These are phyloP conservation scores for Tanaodytes sp. DNA, from an alignment of 2,888 invertebrate species.

Conservation along the genomic window DNA sequence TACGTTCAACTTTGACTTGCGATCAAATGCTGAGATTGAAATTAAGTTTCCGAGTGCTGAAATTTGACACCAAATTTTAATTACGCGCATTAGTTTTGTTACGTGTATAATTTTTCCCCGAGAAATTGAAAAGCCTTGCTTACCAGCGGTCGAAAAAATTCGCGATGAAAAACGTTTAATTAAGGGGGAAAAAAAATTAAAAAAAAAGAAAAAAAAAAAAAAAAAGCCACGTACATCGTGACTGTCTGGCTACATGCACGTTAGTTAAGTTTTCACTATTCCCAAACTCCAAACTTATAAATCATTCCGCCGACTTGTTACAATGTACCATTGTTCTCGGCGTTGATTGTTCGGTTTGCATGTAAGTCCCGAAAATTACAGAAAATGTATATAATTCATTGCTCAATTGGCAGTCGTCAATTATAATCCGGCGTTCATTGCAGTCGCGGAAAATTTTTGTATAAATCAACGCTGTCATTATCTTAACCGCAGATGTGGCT, in stretches of 20 bases:
- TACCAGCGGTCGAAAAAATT: no score
- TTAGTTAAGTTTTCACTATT: slow-evolving; percentile 41
- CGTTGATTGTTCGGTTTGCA: slow-evolving; percentile 32
- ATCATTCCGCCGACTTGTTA: slow-evolving; percentile 32
- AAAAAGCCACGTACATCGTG: slow-evolving; percentile 25
- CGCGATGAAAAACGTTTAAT: no score
- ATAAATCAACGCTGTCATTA: slow-evolving; percentile 29
- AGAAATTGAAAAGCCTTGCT: no score
- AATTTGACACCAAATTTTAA: no score
- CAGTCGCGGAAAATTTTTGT: slow-evolving; percentile 25
- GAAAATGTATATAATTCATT: slow-evolving; percentile 40
- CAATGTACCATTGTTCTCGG: slow-evolving; percentile 43
- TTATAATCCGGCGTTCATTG: slow-evolving; percentile 15
- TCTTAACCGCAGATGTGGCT: slow-evolving; percentile 11
- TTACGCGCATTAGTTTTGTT: no score
- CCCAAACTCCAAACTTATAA: slow-evolving; percentile 31
- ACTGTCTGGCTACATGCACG: slow-evolving; percentile 15
- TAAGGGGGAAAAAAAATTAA: no score
- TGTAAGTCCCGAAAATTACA: slow-evolving; percentile 42
- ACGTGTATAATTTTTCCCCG: no score
- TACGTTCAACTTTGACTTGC: no score
- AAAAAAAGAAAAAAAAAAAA: no score
- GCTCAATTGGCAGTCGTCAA: slow-evolving; percentile 31
- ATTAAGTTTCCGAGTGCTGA: no score
- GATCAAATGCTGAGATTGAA: no score